Evolutionary conservation across 2,888 invertebrate species (phyloP).

Genomic region (Hirtodrosophila cameraria): DNA sequence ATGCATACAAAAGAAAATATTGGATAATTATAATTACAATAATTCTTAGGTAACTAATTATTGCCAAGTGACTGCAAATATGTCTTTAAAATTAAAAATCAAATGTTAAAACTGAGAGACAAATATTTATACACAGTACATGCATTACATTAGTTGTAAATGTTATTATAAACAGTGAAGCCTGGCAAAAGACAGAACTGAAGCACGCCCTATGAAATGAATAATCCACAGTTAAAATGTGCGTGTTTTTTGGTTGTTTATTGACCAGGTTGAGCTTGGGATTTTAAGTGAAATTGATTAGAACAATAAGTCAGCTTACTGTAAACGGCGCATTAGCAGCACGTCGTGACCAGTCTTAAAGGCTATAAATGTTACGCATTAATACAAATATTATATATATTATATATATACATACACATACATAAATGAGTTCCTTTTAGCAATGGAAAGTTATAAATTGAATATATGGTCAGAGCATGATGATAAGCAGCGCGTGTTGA

Average conservation of each 20-base stretch:
- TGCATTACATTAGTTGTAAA: constrained; percentile 49
- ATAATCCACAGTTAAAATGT: background rate
- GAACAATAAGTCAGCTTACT: constrained; percentile 74
- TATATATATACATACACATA: constrained; percentile 49
- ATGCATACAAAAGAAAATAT: too few species aligned
- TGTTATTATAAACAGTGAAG: constrained; percentile 33
- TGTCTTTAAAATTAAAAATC: constrained; percentile 49
- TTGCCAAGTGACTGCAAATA: constrained; percentile 77
- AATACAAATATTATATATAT: constrained; percentile 27
- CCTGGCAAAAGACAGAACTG: too few species aligned
- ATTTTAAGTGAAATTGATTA: constrained; percentile 58
- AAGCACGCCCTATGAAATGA: too few species aligned
- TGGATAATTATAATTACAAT: constrained; percentile 18
- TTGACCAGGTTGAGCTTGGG: constrained; percentile 20
- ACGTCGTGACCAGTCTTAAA: constrained; percentile 64
- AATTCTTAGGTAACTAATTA: constrained; percentile 57
- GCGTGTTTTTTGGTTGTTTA: background rate
- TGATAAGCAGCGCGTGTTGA: constrained; percentile 31
- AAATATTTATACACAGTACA: constrained; percentile 64
- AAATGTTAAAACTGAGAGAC: constrained; percentile 52
- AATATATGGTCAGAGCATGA: too few species aligned
- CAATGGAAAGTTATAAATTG: constrained; percentile 53
- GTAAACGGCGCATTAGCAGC: constrained; percentile 54
- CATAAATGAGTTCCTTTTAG: constrained; percentile 62
- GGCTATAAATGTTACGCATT: constrained; percentile 69